These are phyloP conservation scores for Sisyra nigra DNA, from an alignment of 2,888 invertebrate genomes.

Conservation along the genomic window DNA sequence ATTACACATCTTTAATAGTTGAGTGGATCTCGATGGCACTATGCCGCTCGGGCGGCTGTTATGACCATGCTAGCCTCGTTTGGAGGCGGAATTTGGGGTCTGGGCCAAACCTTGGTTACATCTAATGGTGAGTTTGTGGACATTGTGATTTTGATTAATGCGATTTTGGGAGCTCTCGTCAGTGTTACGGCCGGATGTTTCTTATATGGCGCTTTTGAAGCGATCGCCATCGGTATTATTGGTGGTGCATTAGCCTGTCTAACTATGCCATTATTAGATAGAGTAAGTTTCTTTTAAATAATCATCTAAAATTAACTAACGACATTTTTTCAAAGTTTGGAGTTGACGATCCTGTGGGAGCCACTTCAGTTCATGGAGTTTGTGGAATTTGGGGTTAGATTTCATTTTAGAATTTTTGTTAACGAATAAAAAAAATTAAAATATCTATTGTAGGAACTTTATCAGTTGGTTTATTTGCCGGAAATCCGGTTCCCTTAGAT, in stretches of 20 bases:
- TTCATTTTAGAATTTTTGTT: slow-evolving; percentile 6
- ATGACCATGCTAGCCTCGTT: slow-evolving; percentile 85
- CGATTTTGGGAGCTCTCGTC: slow-evolving; percentile 73
- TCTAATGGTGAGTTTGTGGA: slow-evolving; percentile 56
- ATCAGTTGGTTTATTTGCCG: slow-evolving; percentile 79
- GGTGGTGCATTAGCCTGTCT: slow-evolving; percentile 60
- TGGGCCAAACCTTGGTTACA: slow-evolving; percentile 43
- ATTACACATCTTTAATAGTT: slow-evolving; percentile 23
- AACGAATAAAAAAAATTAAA: background rate
- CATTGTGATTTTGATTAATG: slow-evolving; percentile 75
- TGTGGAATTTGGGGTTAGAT: slow-evolving; percentile 51
- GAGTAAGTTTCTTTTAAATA: slow-evolving; percentile 17
- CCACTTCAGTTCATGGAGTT: slow-evolving; percentile 76
- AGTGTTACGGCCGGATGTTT: slow-evolving; percentile 81
- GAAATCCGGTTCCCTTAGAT: slow-evolving; percentile 63
- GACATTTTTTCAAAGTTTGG: slow-evolving; percentile 31
- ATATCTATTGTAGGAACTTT: slow-evolving; percentile 59
- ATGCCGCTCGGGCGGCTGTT: slow-evolving; percentile 76
- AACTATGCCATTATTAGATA: slow-evolving; percentile 61
- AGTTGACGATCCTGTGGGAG: slow-evolving; percentile 86
- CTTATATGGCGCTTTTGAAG: slow-evolving; percentile 74
- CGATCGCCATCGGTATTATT: slow-evolving; percentile 62
- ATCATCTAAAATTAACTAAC: background rate
- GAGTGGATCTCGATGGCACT: slow-evolving; percentile 78
- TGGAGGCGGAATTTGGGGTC: slow-evolving; percentile 66